Evolutionary conservation across 2,888 invertebrate species (phyloP).

Genomic region (Carpatolechia fugitivella): DNA sequence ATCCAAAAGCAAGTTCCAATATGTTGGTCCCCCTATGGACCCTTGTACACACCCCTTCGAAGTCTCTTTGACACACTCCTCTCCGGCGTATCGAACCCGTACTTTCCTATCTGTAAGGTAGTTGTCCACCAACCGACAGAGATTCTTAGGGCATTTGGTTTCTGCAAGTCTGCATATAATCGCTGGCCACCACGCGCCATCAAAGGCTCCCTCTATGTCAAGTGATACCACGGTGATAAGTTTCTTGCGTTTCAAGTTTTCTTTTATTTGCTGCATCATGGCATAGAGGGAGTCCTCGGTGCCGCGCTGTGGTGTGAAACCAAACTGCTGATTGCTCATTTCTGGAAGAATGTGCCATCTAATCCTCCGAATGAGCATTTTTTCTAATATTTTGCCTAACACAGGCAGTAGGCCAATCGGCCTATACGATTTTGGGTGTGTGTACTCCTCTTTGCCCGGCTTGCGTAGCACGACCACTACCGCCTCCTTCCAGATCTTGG

Average conservation of each 20-base stretch:
- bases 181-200: conserved; percentile 19
- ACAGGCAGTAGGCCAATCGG: background rate
- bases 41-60: background rate
- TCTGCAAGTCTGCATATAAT: conserved; percentile 15
- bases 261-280: conserved; percentile 6
- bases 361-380: background rate
- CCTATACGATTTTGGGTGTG: background rate
- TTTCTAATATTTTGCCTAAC: background rate
- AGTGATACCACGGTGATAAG: background rate
- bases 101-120: conserved; percentile 2
- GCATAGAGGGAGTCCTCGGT: conserved; percentile 5
- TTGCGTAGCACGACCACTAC: background rate
- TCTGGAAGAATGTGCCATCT: background rate
- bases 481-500: background rate
- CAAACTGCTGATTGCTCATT: background rate
- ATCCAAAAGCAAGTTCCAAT: no score
- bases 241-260: background rate
- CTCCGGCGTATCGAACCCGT: background rate
- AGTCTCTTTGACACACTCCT: background rate
- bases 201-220: background rate
- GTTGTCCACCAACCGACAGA: conserved; percentile 10
- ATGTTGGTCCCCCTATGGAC: no score
- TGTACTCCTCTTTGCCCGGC: background rate
- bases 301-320: background rate
- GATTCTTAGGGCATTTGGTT: conserved; percentile 9